Conservation (phyloP, 2,113 vertebrate genomes). For the Cynocephalus volans region DNA sequence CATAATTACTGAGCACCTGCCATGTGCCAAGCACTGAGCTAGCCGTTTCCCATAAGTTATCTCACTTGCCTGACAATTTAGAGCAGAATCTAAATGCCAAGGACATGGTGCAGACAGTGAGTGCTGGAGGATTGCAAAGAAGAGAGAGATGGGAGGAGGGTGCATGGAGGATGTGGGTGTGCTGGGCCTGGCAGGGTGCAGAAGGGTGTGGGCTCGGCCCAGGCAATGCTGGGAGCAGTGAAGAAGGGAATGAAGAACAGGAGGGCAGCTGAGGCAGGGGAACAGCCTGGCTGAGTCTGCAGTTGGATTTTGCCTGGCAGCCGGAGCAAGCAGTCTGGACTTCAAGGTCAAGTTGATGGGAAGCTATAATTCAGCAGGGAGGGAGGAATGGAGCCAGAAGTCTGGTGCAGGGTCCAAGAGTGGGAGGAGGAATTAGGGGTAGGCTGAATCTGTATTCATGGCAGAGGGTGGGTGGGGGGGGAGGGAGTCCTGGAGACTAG, state of each 20-base stretch:
- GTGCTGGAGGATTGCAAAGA: background rate
- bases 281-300: background rate
- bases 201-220: background rate
- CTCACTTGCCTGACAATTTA: background rate
- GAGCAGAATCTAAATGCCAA: background rate
- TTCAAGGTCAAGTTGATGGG: background rate
- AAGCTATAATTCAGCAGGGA: background rate
- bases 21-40: slow-evolving; percentile 52
- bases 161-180: accelerated
- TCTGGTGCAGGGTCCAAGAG: background rate
- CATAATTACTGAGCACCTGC: slow-evolving; percentile 47
- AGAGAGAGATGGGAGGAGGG: background rate
- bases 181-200: background rate
- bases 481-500: background rate
- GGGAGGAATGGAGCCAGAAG: background rate
- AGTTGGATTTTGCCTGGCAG: background rate
- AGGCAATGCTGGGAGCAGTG: background rate
- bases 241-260: background rate
- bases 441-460: background rate
- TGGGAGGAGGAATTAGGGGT: background rate
- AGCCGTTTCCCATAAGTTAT: slow-evolving; percentile 12
- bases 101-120: accelerated
- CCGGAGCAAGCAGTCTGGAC: background rate
- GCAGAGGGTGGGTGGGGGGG: background rate
- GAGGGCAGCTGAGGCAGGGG: background rate